Evolutionary conservation across 2,113 vertebrate genomes (phyloP).

Genomic region (Promerops cafer): DNA sequence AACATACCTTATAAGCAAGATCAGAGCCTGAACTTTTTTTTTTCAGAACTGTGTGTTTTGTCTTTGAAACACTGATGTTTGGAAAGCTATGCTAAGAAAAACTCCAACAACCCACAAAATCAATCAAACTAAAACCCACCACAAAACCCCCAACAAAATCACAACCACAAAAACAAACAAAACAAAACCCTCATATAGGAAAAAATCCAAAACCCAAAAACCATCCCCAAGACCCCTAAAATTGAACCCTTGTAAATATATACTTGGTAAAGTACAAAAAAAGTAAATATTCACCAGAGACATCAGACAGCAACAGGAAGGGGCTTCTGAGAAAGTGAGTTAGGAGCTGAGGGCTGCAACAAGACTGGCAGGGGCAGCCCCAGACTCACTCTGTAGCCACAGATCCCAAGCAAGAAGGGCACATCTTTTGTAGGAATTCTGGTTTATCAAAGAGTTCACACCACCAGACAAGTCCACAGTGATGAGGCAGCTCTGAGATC

Average conservation of each 20-base stretch:
- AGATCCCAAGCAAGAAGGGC: not conserved
- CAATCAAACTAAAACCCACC: not conserved
- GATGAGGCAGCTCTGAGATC: not conserved
- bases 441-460: not conserved
- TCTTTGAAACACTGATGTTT: not conserved
- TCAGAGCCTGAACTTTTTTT: not conserved
- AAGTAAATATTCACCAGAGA: not conserved
- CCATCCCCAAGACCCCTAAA: rapidly evolving
- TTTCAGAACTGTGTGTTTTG: not conserved
- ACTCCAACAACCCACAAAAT: not conserved
- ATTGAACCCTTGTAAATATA: not conserved
- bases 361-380: not conserved
- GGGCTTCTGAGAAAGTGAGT: not conserved
- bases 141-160: not conserved
- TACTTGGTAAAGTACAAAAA: not conserved
- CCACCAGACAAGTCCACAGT: not conserved
- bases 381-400: not conserved
- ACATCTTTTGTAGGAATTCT: not conserved
- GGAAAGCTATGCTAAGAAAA: not conserved
- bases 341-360: not conserved
- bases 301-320: not conserved
- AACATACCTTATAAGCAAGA: not conserved
- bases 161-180: no score
- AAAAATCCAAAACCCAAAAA: rapidly evolving
- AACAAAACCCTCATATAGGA: not conserved